These are phyloP conservation scores for Melanotus villosus DNA, from an alignment of 2,888 invertebrate genomes.

Conservation along the genomic window DNA sequence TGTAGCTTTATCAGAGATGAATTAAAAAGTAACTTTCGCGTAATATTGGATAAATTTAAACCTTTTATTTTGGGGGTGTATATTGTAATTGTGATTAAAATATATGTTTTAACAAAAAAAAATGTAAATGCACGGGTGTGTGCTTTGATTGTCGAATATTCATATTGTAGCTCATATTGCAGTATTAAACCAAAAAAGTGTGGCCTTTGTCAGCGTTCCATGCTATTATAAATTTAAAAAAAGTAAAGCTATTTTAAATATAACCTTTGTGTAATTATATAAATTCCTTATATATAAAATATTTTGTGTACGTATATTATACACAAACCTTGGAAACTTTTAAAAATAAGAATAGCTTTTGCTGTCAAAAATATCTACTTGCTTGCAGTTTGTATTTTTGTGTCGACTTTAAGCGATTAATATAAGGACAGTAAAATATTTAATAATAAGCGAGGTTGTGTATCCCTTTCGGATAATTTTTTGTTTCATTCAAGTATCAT, in stretches of 20 bases:
- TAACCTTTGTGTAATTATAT: not conserved
- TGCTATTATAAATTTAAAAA: conserved; percentile 7
- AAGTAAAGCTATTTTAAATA: conserved; percentile 26
- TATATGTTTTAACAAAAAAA: not conserved
- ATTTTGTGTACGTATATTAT: not conserved
- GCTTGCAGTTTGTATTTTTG: no score
- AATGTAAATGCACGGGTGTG: conserved; percentile 28
- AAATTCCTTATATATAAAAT: conserved; percentile 1
- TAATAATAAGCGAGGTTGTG: no score
- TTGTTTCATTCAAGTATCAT: no score
- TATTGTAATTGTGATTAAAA: conserved; percentile 13
- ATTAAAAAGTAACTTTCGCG: no score
- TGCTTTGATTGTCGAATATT: conserved; percentile 32
- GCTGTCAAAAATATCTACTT: not conserved
- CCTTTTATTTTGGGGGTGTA: conserved; percentile 12
- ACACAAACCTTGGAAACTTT: not conserved
- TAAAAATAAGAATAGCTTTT: no score
- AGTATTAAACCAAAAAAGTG: conserved; percentile 38
- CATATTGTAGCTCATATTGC: conserved; percentile 35
- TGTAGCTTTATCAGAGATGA: no score
- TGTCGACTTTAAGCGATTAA: no score
- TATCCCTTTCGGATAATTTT: no score
- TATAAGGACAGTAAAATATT: no score
- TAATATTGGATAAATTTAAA: not conserved
- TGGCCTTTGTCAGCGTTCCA: conserved; percentile 32